Evolutionary conservation across 2,113 vertebrate species (phyloP), one percentile per base, ranked within the genome.

Genomic region (Macquaria australasica): DNA sequence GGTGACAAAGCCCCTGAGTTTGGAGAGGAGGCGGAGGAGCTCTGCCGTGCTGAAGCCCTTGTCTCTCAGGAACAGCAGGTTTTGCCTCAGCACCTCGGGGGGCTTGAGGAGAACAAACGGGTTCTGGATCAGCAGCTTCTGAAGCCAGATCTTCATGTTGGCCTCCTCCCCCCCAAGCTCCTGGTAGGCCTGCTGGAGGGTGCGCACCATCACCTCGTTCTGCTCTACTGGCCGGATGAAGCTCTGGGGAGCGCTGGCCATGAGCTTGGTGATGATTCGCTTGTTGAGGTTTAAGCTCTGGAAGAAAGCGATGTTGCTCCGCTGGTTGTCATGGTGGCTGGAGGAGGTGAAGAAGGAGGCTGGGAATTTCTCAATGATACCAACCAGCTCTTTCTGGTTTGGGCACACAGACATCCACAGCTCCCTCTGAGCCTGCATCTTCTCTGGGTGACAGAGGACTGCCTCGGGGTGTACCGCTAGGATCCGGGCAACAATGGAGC

Each of bases 51-150:
- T 95, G 92, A 99, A 99, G 73, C 95, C 93, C 63, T 86, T 92
- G 66, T 94, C 92, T 48, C 94, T 96, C 66, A 99, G 92, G 92
- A 97, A 98, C 68, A 87, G 88, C 79, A 99, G 64, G 77, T 97
- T 98, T 50, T 97, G 94, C 71, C 87, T 87, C 76, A 98, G 82
- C n/a, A 92, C 28, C 0, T 91, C 83, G 2, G 96, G 92, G 11
- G 93, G 89, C 75, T 96, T 98, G 82, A 97, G 94, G 79, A 99
- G 95, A 86, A 97, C 95, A 91, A 97, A 98, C 1, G 97, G 97
- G 87, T 99, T 97, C 92, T 99, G 98, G 92, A 96, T 98, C 86
- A 99, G 88, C 71, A 99, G 90, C 88, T 99, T 99, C 73, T 98
- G 96, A 63, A 99, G 94, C 98, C 98, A 99, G 68, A 95, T 92